Percentiles rank a stretch among this genome's conserved stretches.
These are phyloP conservation scores for Actinernus sp. DNA, from an alignment of 92 coral and sea anemone species.

Conservation along the genomic window DNA sequence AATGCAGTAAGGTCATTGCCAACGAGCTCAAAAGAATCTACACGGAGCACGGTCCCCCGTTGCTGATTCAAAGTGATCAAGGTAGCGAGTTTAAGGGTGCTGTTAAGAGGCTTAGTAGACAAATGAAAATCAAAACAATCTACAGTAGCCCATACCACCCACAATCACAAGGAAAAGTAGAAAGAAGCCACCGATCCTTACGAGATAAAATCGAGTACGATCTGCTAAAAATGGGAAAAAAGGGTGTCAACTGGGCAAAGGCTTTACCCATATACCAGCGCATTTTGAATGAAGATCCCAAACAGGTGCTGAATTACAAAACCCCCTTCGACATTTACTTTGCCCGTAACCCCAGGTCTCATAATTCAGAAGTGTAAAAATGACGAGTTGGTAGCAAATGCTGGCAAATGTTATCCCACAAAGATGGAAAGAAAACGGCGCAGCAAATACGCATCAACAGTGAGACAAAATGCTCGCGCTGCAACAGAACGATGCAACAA, in stretches of 20 bases:
- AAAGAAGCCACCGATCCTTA: conserved; percentile 30
- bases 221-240: conserved; percentile 12
- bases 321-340: conserved; percentile 28
- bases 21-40: conserved; percentile 17
- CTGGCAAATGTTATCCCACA: not conserved
- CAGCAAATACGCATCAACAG: not conserved
- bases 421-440: not conserved
- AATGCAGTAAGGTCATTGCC: conserved; percentile 27
- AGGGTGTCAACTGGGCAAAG: conserved; percentile 45
- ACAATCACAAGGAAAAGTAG: conserved; percentile 59
- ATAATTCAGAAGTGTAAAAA: not conserved
- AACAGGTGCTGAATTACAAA: conserved; percentile 34
- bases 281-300: conserved; percentile 50
- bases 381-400: not conserved
- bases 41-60: conserved; percentile 39
- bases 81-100: conserved; percentile 54
- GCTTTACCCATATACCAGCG: conserved; percentile 18
- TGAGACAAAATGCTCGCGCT: conserved; percentile 11
- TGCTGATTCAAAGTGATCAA: conserved; percentile 40
- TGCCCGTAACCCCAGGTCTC: not conserved
- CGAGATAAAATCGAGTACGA: conserved; percentile 43
- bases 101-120: conserved; percentile 24
- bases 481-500: conserved; percentile 31
- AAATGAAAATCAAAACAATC: conserved; percentile 15
- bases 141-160: conserved; percentile 57